These are phyloP conservation scores for Meloidogyne floridensis DNA, from an alignment of 1,140 invertebrate species.

Conservation along the genomic window DNA sequence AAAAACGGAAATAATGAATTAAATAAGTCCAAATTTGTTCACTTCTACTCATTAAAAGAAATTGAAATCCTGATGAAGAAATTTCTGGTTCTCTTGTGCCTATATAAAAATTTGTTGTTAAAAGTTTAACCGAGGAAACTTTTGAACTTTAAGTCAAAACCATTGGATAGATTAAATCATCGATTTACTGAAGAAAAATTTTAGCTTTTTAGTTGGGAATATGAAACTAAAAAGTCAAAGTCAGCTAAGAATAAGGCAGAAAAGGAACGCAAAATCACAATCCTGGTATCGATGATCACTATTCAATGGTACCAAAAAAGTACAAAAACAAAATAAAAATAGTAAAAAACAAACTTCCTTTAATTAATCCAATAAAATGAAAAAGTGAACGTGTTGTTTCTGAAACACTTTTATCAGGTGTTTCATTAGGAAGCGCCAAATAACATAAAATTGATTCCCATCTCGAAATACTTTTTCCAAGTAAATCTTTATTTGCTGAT, in stretches of 20 bases:
- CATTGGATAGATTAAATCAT: too few relatives aligned
- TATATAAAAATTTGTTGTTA: background rate
- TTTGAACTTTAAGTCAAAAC: too few relatives aligned
- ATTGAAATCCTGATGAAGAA: constrained; percentile 49
- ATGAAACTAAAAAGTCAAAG: too few relatives aligned
- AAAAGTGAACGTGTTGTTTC: constrained; percentile 42
- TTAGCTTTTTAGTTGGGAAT: too few relatives aligned
- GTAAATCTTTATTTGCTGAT: constrained; percentile 42
- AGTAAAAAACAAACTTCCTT: constrained; percentile 29
- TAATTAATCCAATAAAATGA: constrained; percentile 46
- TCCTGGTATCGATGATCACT: too few relatives aligned
- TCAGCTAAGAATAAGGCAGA: too few relatives aligned
- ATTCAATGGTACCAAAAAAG: too few relatives aligned
- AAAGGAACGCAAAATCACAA: too few relatives aligned
- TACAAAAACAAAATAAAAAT: background rate
- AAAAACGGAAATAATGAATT: constrained; percentile 45
- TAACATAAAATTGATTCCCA: constrained; percentile 51
- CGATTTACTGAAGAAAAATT: too few relatives aligned
- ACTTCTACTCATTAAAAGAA: constrained; percentile 40
- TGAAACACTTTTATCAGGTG: constrained; percentile 38
- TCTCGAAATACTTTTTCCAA: constrained; percentile 42
- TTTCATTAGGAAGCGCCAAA: constrained; percentile 49
- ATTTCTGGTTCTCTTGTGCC: constrained; percentile 36
- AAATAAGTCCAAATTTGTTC: constrained; percentile 57
- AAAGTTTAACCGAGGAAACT: background rate